Conservation (phyloP, 2,797 vertebrate genomes). For the Percopsis omiscomaycus region DNA sequence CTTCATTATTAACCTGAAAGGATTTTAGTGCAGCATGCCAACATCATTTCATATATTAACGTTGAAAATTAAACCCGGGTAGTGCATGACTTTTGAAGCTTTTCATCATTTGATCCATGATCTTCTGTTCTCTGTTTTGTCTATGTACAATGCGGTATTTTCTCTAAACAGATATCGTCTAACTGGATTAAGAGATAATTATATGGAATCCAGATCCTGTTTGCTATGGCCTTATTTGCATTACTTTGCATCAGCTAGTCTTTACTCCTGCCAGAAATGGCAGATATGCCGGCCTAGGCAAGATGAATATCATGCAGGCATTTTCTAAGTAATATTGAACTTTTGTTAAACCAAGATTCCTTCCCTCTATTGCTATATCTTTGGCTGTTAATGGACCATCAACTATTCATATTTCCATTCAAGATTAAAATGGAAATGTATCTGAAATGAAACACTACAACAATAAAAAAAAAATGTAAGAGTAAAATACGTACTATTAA, state of each 20-base stretch:
- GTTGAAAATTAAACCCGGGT: not conserved
- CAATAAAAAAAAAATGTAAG: no score
- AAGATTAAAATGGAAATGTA: no score
- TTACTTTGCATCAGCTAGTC: not conserved
- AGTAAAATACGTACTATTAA: no score
- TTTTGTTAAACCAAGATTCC: no score
- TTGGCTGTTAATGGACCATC: no score
- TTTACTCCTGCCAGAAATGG: not conserved
- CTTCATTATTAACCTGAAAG: not conserved
- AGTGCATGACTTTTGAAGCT: no score
- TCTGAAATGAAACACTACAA: no score
- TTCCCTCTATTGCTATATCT: no score
- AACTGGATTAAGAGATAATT: not conserved
- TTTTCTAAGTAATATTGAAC: no score
- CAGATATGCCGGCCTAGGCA: not conserved
- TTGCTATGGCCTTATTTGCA: conserved; percentile 1
- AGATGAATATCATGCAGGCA: no score
- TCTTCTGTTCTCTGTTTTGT: not conserved
- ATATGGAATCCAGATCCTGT: not conserved
- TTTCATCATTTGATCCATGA: not conserved
- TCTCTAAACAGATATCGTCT: not conserved
- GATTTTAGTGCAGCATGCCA: not conserved
- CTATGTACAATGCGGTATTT: not conserved
- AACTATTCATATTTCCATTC: no score
- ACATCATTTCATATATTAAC: not conserved